Base-by-base conservation (phyloP, 2,888 invertebrate genomes). In the Scaptomyza flava region DNA sequence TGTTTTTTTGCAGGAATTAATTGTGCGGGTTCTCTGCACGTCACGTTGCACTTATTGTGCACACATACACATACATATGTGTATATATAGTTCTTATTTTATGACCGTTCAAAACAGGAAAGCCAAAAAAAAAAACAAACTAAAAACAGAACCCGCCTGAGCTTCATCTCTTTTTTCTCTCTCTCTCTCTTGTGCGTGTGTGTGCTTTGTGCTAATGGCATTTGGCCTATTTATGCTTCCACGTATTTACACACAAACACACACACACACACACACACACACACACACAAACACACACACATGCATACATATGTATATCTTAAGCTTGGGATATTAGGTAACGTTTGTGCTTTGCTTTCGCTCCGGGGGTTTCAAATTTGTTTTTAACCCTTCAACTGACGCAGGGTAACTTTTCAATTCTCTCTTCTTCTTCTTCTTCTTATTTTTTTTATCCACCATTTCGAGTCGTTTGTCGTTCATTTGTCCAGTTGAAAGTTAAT, bases 181-280 rank as follows among this genome's bases (percentile, higher is more conserved):
- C 9, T 41, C 17, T 41, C 9, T 12, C 33, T 34, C 12, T 11
- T 4, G 0, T 31, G 7, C 3, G 7, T 69, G 51, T 72, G 27
- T 75, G 58, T 70, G 48, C 48, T 51, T 36, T 51, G 74, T 88
- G 87, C 81, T 90, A 81, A 89, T 90, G 90, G 89, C 90, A 90
- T 90, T 90, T 90, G 90, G 90, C 90, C 90, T 90, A 90, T 81
- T 90, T 90, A 90, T 71, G 79, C 66, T 90, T 90, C 90, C 86
- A 84, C 72, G 89, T 83, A 85, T 83, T 82, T 54, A 51, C 36
- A 42, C 17, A 41, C 43, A 38, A 57, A 41, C 34, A 42, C 56
- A 42, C 42, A 23, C 45, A 41, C 58, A 36, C 45, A 36, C n/a
- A 43, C 36, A 46, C 34, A 23, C 11, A 51, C 36, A 42, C 17